phyloP scores from a whole-genome alignment of 2,888 invertebrate species.

The Pammene aurita region DNA sequence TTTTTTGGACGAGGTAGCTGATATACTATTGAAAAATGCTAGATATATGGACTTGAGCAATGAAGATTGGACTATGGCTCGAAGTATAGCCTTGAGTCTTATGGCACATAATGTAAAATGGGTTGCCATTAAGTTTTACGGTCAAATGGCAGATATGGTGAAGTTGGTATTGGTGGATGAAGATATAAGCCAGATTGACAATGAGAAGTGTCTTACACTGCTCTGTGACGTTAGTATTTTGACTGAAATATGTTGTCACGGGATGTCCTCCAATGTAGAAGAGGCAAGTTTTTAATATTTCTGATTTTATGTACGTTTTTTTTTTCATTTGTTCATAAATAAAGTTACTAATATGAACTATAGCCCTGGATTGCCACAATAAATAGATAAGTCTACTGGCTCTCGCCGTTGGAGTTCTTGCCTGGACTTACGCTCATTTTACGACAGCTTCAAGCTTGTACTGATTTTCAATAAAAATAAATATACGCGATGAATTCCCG shows the following conservation, averaged over 20 bases:
- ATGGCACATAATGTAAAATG: constrained; percentile 83
- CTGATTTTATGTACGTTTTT: too few relatives aligned
- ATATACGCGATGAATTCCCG: too few relatives aligned
- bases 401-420: too few relatives aligned
- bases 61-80: constrained; percentile 64
- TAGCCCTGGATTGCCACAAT: too few relatives aligned
- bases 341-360: too few relatives aligned
- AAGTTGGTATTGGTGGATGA: constrained; percentile 81
- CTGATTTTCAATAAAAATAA: too few relatives aligned
- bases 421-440: too few relatives aligned
- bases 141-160: constrained; percentile 79
- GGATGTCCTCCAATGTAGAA: constrained; percentile 71
- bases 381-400: too few relatives aligned
- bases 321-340: background rate
- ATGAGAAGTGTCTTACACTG: constrained; percentile 80
- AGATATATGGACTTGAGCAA: constrained; percentile 66
- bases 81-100: constrained; percentile 76
- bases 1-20: constrained; percentile 75
- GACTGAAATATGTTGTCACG: constrained; percentile 86
- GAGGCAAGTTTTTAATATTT: constrained; percentile 55
- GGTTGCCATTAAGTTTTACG: constrained; percentile 82
- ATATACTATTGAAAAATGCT: constrained; percentile 63
- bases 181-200: constrained; percentile 60
- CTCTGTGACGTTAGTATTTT: constrained; percentile 83
- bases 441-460: too few relatives aligned